A percentile compares a stretch with the other conserved stretches of the same genome.
Evolutionary conservation across 2,888 invertebrate species (phyloP).

Genomic region (Pyralis farinalis): DNA sequence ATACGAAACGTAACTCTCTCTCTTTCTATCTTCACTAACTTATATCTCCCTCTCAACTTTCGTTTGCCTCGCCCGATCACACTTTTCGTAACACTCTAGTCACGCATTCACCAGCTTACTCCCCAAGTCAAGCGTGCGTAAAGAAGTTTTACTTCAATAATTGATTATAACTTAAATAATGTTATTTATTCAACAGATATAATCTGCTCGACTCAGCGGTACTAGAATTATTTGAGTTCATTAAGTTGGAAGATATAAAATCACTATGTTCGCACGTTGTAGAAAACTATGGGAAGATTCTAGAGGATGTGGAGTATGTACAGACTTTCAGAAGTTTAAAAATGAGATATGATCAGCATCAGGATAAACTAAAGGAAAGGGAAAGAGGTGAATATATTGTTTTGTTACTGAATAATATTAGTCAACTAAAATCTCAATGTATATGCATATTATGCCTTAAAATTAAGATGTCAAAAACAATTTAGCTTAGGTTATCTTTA

Average conservation of each 20-base stretch:
- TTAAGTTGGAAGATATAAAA: conserved; percentile 96
- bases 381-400: conserved; percentile 81
- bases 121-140: too few relatives aligned
- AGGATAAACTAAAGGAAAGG: conserved; percentile 93
- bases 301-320: conserved; percentile 98
- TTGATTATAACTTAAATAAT: conserved; percentile 1
- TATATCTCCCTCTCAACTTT: too few relatives aligned
- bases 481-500: too few relatives aligned
- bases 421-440: too few relatives aligned
- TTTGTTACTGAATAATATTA: too few relatives aligned
- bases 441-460: too few relatives aligned
- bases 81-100: too few relatives aligned
- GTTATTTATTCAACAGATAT: conserved; percentile 80
- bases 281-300: conserved; percentile 96
- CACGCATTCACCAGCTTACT: too few relatives aligned
- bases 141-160: neutral
- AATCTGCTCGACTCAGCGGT: conserved; percentile 99
- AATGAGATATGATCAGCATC: conserved; percentile 93
- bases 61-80: too few relatives aligned
- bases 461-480: too few relatives aligned
- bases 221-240: conserved; percentile 99
- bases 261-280: conserved; percentile 95
- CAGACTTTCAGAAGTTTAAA: conserved; percentile 98
- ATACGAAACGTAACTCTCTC: too few relatives aligned
- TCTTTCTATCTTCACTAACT: too few relatives aligned